Conservation (phyloP, 1,140 invertebrate species). For the Tribolium castaneum region DNA sequence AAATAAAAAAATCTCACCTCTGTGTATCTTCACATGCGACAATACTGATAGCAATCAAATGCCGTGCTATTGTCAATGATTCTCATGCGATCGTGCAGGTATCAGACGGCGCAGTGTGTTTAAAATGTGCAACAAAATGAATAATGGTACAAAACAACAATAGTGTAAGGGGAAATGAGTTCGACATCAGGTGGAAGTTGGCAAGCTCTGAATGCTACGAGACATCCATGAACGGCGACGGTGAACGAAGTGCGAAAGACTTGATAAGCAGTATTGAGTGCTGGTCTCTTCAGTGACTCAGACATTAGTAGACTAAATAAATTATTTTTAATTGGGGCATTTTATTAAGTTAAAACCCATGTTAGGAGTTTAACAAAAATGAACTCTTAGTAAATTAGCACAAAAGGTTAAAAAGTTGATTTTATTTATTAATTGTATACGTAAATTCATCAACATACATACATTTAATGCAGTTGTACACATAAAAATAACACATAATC, state of each 20-base stretch:
- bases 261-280: background rate
- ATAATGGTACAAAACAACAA: slow-evolving; percentile 33
- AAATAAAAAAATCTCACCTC: slow-evolving; percentile 45
- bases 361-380: slow-evolving; percentile 6
- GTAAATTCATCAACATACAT: slow-evolving; percentile 10
- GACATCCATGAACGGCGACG: slow-evolving; percentile 9
- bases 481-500: slow-evolving; percentile 1
- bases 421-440: slow-evolving; percentile 25
- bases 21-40: slow-evolving; percentile 35
- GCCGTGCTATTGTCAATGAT: slow-evolving; percentile 22
- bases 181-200: slow-evolving; percentile 34
- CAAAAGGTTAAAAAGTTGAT: slow-evolving; percentile 31
- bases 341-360: background rate
- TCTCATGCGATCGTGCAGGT: slow-evolving; percentile 39
- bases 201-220: slow-evolving; percentile 18
- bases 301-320: slow-evolving; percentile 30
- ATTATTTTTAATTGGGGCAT: slow-evolving; percentile 26
- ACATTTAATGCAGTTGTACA: slow-evolving; percentile 28
- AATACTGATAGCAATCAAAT: slow-evolving; percentile 32
- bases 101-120: slow-evolving; percentile 19
- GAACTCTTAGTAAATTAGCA: slow-evolving; percentile 44
- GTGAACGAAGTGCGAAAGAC: slow-evolving; percentile 23
- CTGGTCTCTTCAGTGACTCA: slow-evolving; percentile 28
- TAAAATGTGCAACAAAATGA: slow-evolving; percentile 37
- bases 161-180: slow-evolving; percentile 31